Base-by-base conservation (phyloP, 1,140 invertebrate species). In the Medauroidea extradentata region DNA sequence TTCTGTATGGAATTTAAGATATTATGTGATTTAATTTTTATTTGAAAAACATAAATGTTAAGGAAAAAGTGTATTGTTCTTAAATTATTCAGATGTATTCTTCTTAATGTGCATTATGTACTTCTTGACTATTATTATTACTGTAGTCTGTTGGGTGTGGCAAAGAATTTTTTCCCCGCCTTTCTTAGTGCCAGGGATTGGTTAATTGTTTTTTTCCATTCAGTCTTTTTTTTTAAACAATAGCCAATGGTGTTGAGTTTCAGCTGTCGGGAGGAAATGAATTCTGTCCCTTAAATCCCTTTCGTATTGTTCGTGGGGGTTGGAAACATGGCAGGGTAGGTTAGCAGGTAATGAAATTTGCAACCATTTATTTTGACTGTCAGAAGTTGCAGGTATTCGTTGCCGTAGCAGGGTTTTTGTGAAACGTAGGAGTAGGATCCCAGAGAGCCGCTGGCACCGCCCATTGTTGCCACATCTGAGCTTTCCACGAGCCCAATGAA, bases 341-440 rank as follows among this genome's bases (percentile, higher is more conserved):
- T 44, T 60, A 52, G 44, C 56, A 57, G 57, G 60, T 63, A 57
- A 67, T 65, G 63, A 63, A 65, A 65, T 65, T 63, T 60, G 59
- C 63, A 54, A 67, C 65, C 63, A 67, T 67, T 67, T 67, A 67
- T 65, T 62, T 34, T 38, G 21, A 41, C 50, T 54, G 58, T 60
- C 58, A 60, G 52, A 58, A 50, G 44, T 49, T 51, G 56, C 56
- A 58, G 56, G 56, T 58, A 58, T 58, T 58, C 46, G 56, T 50
- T 41, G 24, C 39, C 46, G 25, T 34, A 11, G n/a, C 44, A 13
- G 27, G 27, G n/a, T 44, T 25, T 46, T 19, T 46, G 18, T 27
- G 46, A n/a, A 14, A 39, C 16, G 41, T 13, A 41, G 54, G 60
- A 60, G 48, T 53, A 60, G 56, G 63, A 54, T 60, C 58, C 55